phyloP scores from a whole-genome alignment of 2,797 vertebrate species.

The Apodemus agrarius region DNA sequence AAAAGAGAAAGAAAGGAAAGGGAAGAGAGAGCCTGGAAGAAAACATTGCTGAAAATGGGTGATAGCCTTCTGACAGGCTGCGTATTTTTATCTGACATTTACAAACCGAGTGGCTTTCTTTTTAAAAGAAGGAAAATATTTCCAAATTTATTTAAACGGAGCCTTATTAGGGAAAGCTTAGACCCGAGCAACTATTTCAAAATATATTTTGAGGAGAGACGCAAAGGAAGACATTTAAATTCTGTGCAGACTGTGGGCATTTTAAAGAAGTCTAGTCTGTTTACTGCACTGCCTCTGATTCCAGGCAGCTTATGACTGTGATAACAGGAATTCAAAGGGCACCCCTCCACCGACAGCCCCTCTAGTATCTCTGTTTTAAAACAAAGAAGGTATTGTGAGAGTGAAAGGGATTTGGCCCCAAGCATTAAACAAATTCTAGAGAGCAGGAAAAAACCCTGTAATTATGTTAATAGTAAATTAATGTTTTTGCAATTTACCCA shows the following conservation, averaged over 20 bases:
- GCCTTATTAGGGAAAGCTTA: conserved; percentile 72
- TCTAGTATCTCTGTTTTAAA: conserved; percentile 61
- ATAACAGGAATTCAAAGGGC: conserved; percentile 77
- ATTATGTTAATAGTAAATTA: conserved; percentile 81
- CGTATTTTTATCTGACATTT: conserved; percentile 80
- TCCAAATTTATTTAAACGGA: conserved; percentile 71
- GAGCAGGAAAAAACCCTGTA: conserved; percentile 58
- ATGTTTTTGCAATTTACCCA: conserved; percentile 78
- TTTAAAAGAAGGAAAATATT: conserved; percentile 77
- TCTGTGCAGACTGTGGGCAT: conserved; percentile 70
- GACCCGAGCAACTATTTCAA: conserved; percentile 73
- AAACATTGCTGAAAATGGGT: conserved; percentile 70
- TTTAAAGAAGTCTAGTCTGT: conserved; percentile 37
- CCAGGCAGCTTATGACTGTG: conserved; percentile 41
- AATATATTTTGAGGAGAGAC: conserved; percentile 63
- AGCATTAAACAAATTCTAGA: conserved; percentile 66
- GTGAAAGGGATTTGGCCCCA: conserved; percentile 69
- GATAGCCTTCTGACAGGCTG: conserved; percentile 61
- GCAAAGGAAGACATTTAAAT: conserved; percentile 75
- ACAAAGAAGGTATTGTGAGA: conserved; percentile 74
- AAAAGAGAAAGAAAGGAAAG: conserved; percentile 44
- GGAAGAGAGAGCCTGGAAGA: conserved; percentile 59
- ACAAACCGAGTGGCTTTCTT: not conserved
- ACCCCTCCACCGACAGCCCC: not conserved
- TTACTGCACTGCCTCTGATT: conserved; percentile 53